These are phyloP conservation scores for Ceratina australensis DNA, from an alignment of 1,140 invertebrate species.

Conservation along the genomic window DNA sequence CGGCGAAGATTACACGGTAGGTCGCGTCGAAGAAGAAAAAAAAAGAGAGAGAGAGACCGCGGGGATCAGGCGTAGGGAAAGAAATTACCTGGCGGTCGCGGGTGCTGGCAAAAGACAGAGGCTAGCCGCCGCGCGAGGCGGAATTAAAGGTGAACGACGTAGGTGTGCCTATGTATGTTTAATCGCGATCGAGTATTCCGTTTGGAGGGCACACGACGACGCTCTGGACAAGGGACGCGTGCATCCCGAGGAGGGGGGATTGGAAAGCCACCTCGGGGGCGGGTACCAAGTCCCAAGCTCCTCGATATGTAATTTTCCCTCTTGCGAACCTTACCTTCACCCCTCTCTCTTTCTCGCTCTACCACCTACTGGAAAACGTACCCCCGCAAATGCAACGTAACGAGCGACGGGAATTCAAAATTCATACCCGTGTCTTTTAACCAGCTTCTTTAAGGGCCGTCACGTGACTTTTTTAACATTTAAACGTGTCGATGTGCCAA, in stretches of 20 bases:
- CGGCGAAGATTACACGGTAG: conserved; percentile 12
- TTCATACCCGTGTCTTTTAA: too few relatives aligned
- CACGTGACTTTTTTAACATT: too few relatives aligned
- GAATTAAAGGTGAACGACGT: conserved; percentile 70
- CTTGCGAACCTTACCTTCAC: conserved; percentile 25
- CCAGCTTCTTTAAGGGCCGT: too few relatives aligned
- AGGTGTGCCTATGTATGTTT: conserved; percentile 76
- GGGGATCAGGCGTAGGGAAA: conserved; percentile 11
- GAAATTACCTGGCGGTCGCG: conserved; percentile 30
- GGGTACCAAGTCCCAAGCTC: conserved; percentile 13
- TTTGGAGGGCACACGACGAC: conserved; percentile 67
- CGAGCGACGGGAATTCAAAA: too few relatives aligned
- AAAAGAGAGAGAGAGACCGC: neutral
- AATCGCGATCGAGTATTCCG: conserved; percentile 77
- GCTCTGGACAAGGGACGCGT: conserved; percentile 11
- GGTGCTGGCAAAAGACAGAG: conserved; percentile 51
- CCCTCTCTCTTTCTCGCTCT: neutral
- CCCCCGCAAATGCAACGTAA: neutral
- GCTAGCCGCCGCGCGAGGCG: neutral
- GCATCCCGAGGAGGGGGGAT: conserved; percentile 21
- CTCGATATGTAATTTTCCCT: conserved; percentile 71
- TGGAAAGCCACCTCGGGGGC: conserved; percentile 31
- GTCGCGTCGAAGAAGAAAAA: neutral
- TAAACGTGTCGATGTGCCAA: too few relatives aligned
- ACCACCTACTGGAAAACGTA: conserved; percentile 7